Evolutionary conservation across 2,888 invertebrate species (phyloP), one percentile per base, ranked within the genome.

Genomic region (Cephalotes varians): DNA sequence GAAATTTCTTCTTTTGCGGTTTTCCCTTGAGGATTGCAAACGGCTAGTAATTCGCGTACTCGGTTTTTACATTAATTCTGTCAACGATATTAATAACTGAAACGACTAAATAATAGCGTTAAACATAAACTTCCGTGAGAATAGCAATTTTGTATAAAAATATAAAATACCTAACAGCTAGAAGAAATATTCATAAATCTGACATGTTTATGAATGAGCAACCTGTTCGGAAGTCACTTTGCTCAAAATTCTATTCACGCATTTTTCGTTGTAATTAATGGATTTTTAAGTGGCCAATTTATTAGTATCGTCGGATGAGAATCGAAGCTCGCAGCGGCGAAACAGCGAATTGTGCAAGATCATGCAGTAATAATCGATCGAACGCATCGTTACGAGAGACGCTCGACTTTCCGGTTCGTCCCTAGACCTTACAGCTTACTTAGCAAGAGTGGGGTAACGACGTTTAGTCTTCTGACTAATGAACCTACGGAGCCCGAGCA

Each of bases 261-360:
- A 49, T 44, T 73, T 77, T 60, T 72, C 73, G 64, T 34, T 60
- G 86, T 92, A 92, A 94, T 94, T 93, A 94, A 94, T 94, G 88
- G 93, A 92, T 82, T 94, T 94, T 94, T 94, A 94, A 94, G 92
- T 93, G 93, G 91, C 89, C 92, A 91, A 92, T 93, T 92, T 93
- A 72, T 79, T 69, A 83, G 31, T 58, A 73, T 88, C 87, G 85
- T 82, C 83, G 84, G 73, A 82, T 62, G 80, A 81, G 83, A 69
- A 58, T 69, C 31, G 77, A 56, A 44, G 69, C 69, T 56, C 77
- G 12, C 69, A 25, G 56, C 56, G 84, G 84, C 77, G 86, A 83
- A 88, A 87, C 73, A 84, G 77, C 60, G 87, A 91, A 88, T 90
- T 92, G 88, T 91, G 93, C 92, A 87, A 84, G 81, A 92, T 93